Percentiles rank a stretch among this genome's conserved stretches.
Conservation (phyloP, 2,797 vertebrate genomes). For the Staurois parvus region DNA sequence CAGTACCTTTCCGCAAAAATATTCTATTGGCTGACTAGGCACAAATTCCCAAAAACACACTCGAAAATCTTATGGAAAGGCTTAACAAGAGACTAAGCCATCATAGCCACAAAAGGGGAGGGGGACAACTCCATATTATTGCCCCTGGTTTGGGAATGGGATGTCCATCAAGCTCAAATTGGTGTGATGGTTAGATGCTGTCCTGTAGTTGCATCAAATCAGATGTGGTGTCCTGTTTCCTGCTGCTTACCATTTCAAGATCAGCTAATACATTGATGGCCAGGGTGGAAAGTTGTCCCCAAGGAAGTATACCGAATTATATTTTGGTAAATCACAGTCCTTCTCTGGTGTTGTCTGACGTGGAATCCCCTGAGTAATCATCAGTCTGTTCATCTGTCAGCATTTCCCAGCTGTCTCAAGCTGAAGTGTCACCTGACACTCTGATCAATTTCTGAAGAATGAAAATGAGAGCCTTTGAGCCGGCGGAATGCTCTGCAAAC, state of each 20-base stretch:
- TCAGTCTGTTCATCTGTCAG: slow-evolving; percentile 32
- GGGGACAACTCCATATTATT: not conserved
- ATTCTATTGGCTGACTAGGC: too few relatives aligned
- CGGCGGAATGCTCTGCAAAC: not conserved
- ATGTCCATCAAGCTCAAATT: not conserved
- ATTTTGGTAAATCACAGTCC: slow-evolving; percentile 15
- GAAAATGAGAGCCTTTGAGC: slow-evolving; percentile 30
- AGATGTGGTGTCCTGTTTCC: not conserved
- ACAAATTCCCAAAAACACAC: too few relatives aligned
- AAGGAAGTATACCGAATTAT: slow-evolving; percentile 9
- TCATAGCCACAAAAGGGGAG: not conserved
- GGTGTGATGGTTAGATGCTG: not conserved
- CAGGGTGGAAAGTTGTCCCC: not conserved
- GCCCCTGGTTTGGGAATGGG: too few relatives aligned
- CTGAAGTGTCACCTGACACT: slow-evolving; percentile 38
- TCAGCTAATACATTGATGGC: not conserved
- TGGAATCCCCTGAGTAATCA: slow-evolving; percentile 31
- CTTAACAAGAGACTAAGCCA: too few relatives aligned
- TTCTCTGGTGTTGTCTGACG: slow-evolving; percentile 25
- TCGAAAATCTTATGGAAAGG: too few relatives aligned
- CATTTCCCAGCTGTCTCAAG: slow-evolving; percentile 40
- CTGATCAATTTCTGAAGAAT: slow-evolving; percentile 23
- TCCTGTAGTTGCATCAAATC: not conserved
- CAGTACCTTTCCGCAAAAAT: too few relatives aligned
- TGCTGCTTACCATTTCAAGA: not conserved